Evolutionary conservation across 2,113 vertebrate genomes (phyloP), one percentile per base, ranked within the genome.

Genomic region (Seriola dumerili): DNA sequence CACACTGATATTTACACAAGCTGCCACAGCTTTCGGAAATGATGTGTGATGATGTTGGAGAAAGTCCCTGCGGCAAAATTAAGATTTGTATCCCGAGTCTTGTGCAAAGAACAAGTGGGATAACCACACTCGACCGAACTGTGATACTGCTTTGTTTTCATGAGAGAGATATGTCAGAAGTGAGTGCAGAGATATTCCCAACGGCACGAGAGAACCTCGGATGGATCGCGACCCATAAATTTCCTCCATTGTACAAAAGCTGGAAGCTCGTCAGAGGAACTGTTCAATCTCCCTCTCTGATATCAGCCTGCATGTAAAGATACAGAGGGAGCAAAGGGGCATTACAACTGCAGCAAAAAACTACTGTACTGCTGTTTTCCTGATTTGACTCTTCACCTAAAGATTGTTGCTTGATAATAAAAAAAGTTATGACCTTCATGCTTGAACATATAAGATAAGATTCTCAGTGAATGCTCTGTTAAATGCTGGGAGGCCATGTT

Each of bases 261-360:
- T 86, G 91, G 90, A 93, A 93, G 83, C 85, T 89, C n/a, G 77
- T 89, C 90, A 91, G 74, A 86, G 87, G 83, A 94, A 89, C 78
- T 67, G 19, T 72, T 69, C 23, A 21, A 71, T 87, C 86, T 87
- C 61, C 80, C 54, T 66, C 62, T 81, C 58, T 65, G 66, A 80
- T 81, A 84, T 81, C 68, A 83, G 36, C 63, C 72, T 80, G 67
- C 58, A 78, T 73, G 52, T 72, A 71, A 64, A 76, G 78, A 78
- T 50, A 58, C 16, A 19, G 12, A 62, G 29, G 54, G 74, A 62
- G 78, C 58, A 54, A 74, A 74, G 17, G 42, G 21, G 19, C 66
- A 61, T 17, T 57, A 52, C 74, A 81, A 48, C 69, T 80, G 68
- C 40, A 8, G 42, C 12, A 63, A n/a, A 61, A 65, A 85, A 42